Evolutionary conservation across 2,888 invertebrate species (phyloP), one percentile per base, ranked within the genome.

Genomic region (Machimus atricapillus): DNA sequence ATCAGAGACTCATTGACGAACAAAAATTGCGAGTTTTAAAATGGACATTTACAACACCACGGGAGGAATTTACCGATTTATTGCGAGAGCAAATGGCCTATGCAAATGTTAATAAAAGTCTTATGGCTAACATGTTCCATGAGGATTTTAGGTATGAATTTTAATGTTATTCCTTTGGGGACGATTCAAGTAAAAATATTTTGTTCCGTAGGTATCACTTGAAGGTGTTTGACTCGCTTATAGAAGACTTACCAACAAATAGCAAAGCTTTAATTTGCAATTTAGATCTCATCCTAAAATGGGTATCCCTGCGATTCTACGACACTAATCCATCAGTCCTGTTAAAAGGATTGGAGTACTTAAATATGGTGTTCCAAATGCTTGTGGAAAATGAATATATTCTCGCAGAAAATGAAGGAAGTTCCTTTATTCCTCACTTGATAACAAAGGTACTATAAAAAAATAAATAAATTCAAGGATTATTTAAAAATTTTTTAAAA

Each of bases 321-420:
- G 99, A 99, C 93, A 99, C 99, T 34, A 99, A 99, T 93, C 99
- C 99, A 12, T 98, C 98, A 19, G 99, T 99, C 56, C 94, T 99
- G 88, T 94, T 99, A 90, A 98, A 98, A 93, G 98, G 97, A n/a
- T 93, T 99, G 90, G 99, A 99, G 91, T 99, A 98, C 92, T 93
- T 99, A 14, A 95, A 96, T 88, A 93, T 94, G 23, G 96, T 98
- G 87, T 98, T 99, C 92, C 95, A 95, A 88, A 94, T 96, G 91
- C 94, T 98, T 43, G 96, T 96, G 78, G 95, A 96, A 66, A 94
- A 95, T 88, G 96, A 96, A 88, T 98, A 98, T 91, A 96, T 96
- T 66, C 95, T 99, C 94, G 94, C 96, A 0, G 99, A 99, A 90
- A 95, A 95, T 90, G 99, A 99, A 93, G 98, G 98, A 0, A 95